Evolutionary conservation across 2,797 vertebrate species (phyloP).

Genomic region (Paguma larvata): DNA sequence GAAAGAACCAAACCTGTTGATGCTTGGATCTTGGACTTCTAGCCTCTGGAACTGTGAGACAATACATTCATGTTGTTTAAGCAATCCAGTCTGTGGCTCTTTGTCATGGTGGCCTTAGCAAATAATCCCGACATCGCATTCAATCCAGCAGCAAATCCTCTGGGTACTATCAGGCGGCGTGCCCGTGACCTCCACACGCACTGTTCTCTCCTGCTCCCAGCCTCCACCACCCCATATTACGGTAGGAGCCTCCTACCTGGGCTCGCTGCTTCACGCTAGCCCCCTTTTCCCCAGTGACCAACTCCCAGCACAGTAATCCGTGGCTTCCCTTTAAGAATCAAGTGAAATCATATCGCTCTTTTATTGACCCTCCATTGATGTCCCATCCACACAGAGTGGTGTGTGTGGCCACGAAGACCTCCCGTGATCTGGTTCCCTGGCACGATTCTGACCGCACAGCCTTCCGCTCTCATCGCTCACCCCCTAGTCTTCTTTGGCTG

Average conservation of each 20-base stretch:
- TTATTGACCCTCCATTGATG: not conserved
- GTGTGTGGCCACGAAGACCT: not conserved
- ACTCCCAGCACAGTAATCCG: not conserved
- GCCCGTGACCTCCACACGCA: accelerated
- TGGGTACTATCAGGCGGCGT: no score
- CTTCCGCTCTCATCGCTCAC: not conserved
- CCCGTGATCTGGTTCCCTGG: accelerated
- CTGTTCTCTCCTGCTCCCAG: no score
- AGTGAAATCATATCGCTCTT: not conserved
- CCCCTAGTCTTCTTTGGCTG: not conserved
- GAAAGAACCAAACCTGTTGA: not conserved
- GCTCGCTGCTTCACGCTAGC: not conserved
- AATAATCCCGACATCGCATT: not conserved
- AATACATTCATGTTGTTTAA: not conserved
- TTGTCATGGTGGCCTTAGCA: no score
- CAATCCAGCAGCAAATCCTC: not conserved
- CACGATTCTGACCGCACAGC: accelerated
- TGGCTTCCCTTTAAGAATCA: not conserved
- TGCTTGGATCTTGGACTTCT: not conserved
- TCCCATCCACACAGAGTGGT: not conserved
- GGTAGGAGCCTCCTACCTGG: not conserved
- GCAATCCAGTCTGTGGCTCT: accelerated
- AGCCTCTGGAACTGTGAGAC: not conserved
- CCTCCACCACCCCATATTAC: no score
- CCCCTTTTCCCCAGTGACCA: not conserved